Conservation (phyloP, 2,888 invertebrate genomes). For the Notodonta ziczac region DNA sequence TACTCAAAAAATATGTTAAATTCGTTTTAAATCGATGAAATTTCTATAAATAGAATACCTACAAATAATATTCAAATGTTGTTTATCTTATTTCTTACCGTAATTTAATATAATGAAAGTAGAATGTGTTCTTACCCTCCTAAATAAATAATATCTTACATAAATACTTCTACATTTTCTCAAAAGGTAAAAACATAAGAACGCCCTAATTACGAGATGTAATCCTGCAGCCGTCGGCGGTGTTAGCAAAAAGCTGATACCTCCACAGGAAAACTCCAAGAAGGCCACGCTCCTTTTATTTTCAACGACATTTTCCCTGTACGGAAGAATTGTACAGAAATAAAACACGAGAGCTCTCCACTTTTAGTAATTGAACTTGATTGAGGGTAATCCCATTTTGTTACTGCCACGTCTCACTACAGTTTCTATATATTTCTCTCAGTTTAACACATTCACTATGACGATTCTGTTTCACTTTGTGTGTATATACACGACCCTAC, state of each 20-base stretch:
- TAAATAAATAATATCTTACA: too few relatives aligned
- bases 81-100: too few relatives aligned
- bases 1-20: too few relatives aligned
- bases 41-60: too few relatives aligned
- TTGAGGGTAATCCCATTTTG: constrained; percentile 29
- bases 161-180: neutral
- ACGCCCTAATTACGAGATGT: neutral
- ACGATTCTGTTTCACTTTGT: too few relatives aligned
- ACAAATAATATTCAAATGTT: too few relatives aligned
- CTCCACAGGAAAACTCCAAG: neutral
- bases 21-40: too few relatives aligned
- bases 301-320: constrained; percentile 14
- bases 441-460: too few relatives aligned
- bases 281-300: constrained; percentile 4
- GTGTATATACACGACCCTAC: too few relatives aligned
- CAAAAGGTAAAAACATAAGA: neutral
- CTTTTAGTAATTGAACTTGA: constrained; percentile 27
- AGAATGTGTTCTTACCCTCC: too few relatives aligned
- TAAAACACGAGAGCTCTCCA: constrained; percentile 21
- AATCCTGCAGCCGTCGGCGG: neutral
- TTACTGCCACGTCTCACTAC: constrained; percentile 4
- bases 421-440: neutral
- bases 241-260: neutral
- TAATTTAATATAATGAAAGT: too few relatives aligned
- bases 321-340: constrained; percentile 15